Conservation (phyloP, 2,888 invertebrate species). For the Caenorhabditis doughertyi region DNA sequence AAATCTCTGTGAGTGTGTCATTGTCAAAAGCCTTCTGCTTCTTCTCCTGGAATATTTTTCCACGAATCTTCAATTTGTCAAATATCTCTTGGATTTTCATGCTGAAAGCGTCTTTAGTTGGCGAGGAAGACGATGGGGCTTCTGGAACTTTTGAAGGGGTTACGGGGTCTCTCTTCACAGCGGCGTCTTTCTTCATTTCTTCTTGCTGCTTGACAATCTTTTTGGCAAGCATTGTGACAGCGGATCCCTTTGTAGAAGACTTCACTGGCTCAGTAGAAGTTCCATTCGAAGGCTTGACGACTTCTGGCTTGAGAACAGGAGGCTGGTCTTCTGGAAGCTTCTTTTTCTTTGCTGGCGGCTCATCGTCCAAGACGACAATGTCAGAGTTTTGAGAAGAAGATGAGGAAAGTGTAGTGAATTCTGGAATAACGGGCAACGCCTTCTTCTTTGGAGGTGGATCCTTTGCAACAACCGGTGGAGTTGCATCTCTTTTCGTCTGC, state of each 20-base stretch:
- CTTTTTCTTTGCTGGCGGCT: constrained; percentile 33
- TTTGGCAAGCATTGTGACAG: constrained; percentile 9
- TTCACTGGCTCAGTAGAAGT: not conserved
- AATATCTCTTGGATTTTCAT: too few relatives aligned
- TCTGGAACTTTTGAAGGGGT: not conserved
- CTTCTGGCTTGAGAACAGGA: not conserved
- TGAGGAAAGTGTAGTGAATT: not conserved
- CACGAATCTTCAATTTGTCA: not conserved
- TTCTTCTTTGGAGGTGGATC: constrained; percentile 9
- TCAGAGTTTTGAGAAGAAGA: not conserved
- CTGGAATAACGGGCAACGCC: not conserved
- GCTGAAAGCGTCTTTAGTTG: not conserved
- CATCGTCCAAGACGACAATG: constrained; percentile 10
- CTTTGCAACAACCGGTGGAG: not conserved
- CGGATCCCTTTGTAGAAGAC: not conserved
- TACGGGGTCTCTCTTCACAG: not conserved
- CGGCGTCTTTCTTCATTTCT: not conserved
- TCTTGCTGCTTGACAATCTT: constrained; percentile 22
- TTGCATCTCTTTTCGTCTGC: not conserved
- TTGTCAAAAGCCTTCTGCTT: not conserved
- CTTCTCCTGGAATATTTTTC: not conserved
- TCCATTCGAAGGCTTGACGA: not conserved
- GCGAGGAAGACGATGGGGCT: not conserved
- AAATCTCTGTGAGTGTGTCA: not conserved
- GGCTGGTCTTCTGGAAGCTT: not conserved